Evolutionary conservation across 2,113 vertebrate genomes (phyloP).

Genomic region (Calonectris borealis): DNA sequence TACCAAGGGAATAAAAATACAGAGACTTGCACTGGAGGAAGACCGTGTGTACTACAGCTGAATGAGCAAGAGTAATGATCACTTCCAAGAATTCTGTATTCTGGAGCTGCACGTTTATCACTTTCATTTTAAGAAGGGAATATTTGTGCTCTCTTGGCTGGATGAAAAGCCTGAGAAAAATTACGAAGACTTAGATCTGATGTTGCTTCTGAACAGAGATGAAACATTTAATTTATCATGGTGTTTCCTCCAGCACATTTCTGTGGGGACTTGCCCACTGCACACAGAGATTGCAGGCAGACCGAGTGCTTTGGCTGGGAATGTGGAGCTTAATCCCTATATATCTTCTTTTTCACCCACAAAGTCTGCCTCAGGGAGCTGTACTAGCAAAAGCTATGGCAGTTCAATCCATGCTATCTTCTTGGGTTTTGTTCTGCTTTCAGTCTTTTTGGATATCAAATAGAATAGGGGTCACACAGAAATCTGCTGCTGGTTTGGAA

Average conservation of each 20-base stretch:
- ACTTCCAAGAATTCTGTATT: not conserved
- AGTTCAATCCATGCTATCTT: not conserved
- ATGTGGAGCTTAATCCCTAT: not conserved
- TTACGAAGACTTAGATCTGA: not conserved
- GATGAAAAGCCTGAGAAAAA: not conserved
- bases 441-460: not conserved
- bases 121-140: not conserved
- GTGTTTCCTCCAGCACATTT: not conserved
- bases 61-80: not conserved
- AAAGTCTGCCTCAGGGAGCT: not conserved
- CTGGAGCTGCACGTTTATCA: not conserved
- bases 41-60: not conserved
- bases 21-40: not conserved
- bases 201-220: not conserved
- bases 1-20: not conserved
- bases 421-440: not conserved
- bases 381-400: not conserved
- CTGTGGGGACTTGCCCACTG: not conserved
- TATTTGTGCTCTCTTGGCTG: not conserved
- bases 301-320: not conserved
- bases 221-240: not conserved
- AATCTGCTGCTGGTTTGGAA: not conserved
- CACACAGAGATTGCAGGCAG: not conserved
- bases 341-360: not conserved
- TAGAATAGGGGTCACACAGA: not conserved